Percentiles rank a stretch among this genome's conserved stretches.
Conservation (phyloP, 1,140 invertebrate genomes). For the Panonychus citri region DNA sequence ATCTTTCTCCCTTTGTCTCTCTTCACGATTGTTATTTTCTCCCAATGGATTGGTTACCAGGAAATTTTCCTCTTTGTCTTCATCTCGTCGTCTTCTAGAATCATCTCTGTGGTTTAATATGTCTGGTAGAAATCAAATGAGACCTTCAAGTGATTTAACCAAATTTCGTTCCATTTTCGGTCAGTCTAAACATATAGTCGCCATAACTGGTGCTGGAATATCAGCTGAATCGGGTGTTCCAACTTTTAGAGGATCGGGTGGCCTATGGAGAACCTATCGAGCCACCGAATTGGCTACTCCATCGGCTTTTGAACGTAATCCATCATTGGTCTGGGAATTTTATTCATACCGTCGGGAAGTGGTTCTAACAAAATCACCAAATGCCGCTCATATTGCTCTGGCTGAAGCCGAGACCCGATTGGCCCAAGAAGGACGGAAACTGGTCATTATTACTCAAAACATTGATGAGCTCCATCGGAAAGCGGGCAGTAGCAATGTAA, state of each 20-base stretch:
- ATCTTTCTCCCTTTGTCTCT: no score
- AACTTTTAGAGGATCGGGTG: conserved; percentile 49
- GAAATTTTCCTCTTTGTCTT: no score
- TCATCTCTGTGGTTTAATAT: neutral
- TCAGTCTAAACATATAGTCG: conserved; percentile 34
- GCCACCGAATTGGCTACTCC: conserved; percentile 39
- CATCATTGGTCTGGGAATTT: conserved; percentile 53
- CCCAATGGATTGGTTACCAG: no score
- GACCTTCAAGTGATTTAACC: conserved; percentile 24
- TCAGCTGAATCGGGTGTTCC: conserved; percentile 59
- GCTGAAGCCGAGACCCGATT: conserved; percentile 45
- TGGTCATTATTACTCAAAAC: conserved; percentile 78
- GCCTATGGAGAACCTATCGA: conserved; percentile 47
- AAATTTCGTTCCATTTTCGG: conserved; percentile 30
- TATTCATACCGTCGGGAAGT: conserved; percentile 46
- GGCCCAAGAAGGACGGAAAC: conserved; percentile 29
- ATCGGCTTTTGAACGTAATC: conserved; percentile 36
- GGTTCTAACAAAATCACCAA: conserved; percentile 36
- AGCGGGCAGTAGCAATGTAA: conserved; percentile 57
- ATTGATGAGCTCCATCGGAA: conserved; percentile 77
- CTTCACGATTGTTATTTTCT: no score
- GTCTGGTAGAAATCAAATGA: neutral
- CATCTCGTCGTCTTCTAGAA: no score
- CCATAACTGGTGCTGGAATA: conserved; percentile 49
- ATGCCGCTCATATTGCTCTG: conserved; percentile 50